Evolutionary conservation across 2,888 invertebrate species (phyloP), one percentile per base, ranked within the genome.

Genomic region (Drosophila mimetica): DNA sequence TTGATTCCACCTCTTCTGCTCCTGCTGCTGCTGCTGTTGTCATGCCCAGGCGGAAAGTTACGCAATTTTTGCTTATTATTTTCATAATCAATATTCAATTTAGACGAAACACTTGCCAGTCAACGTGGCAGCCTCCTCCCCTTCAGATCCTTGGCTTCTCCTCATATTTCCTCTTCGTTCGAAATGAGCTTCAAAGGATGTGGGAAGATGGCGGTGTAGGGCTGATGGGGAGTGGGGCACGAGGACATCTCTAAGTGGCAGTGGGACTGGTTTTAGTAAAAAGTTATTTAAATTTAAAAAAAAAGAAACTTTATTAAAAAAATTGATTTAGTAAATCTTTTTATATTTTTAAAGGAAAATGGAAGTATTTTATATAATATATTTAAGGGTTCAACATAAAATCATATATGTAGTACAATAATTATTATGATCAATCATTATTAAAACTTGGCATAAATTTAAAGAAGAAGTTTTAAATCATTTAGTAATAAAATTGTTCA

Each of bases 51-150:
- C 80, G 71, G 61, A 52, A 81, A 82, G 83, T 87, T 82, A 82
- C 86, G 83, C 82, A 87, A 87, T 87, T 82, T 85, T 85, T 86
- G 88, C 87, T 88, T 88, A 85, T 88, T 88, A 88, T 87, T 86
- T 88, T 88, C 88, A 88, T 87, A 85, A 85, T 88, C 84, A 85
- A 85, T 88, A 88, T 85, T 85, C 84, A 88, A 88, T 88, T 85
- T 85, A 79, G 85, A 63, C 80, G 66, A 86, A 86, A 81, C 87
- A 86, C 85, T 81, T 86, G 81, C 69, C 87, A 76, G 76, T 63
- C 76, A 75, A 73, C 73, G 66, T 65, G 30, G 52, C 57, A 34
- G 57, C 58, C 46, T 55, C 50, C 65, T 44, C 34, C 63, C 54
- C 37, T 4, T 9, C 36, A 51, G 28, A 13, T 25, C 28, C 51